Percentiles rank a stretch among this genome's conserved stretches.
These are phyloP conservation scores for Gandaritis pyraliata DNA, from an alignment of 2,888 invertebrate genomes.

Conservation along the genomic window DNA sequence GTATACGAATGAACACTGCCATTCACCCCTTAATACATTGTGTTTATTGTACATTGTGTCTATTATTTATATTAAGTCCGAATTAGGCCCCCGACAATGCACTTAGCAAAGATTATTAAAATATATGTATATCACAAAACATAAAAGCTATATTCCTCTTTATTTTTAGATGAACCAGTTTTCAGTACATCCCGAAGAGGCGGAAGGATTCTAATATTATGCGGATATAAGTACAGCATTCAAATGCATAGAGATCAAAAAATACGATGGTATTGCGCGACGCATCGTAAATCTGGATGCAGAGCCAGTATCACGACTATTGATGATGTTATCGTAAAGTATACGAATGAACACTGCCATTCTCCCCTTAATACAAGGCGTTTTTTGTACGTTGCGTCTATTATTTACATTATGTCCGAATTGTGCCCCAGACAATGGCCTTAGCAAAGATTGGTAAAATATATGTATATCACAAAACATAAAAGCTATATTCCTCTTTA, in stretches of 20 bases:
- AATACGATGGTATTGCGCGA: slow-evolving; percentile 25
- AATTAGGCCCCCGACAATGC: too few species aligned
- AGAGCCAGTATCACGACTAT: slow-evolving; percentile 46
- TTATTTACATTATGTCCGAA: too few species aligned
- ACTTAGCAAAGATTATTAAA: too few species aligned
- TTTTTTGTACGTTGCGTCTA: too few species aligned
- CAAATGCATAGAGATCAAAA: slow-evolving; percentile 1
- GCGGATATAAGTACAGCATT: slow-evolving; percentile 15
- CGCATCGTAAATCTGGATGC: slow-evolving; percentile 40
- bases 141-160: not conserved
- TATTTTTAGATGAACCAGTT: slow-evolving; percentile 3
- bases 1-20: too few species aligned
- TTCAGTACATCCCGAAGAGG: slow-evolving; percentile 12
- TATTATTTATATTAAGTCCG: too few species aligned
- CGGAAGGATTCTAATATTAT: slow-evolving; percentile 5
- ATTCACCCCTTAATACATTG: too few species aligned
- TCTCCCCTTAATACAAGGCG: not conserved
- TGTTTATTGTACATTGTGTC: too few species aligned
- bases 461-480: too few species aligned
- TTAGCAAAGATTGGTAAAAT: too few species aligned
- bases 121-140: too few species aligned
- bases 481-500: not conserved
- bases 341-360: slow-evolving; percentile 45
- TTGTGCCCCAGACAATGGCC: too few species aligned
- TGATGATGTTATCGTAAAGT: slow-evolving; percentile 40